phyloP scores from a whole-genome alignment of 2,888 invertebrate species.

The Dinocampus coccinellae region DNA sequence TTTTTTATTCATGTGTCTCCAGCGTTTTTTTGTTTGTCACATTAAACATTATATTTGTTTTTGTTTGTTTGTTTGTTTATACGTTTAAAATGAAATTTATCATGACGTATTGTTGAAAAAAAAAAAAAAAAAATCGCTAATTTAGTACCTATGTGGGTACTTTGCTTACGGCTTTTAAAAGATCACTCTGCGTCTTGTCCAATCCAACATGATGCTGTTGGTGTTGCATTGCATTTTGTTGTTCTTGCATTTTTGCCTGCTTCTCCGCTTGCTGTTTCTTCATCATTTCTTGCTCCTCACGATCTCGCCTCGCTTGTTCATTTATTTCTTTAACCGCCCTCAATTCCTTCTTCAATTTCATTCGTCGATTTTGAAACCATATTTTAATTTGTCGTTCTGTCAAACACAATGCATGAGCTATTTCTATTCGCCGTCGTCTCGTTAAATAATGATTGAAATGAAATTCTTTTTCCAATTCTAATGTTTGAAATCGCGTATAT shows the following conservation, averaged over 20 bases:
- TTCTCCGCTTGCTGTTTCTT: conserved; percentile 91
- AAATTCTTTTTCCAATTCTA: conserved; percentile 98
- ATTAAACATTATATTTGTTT: neutral
- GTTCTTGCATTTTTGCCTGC: conserved; percentile 84
- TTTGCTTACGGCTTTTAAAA: conserved; percentile 83
- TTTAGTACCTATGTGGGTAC: conserved; percentile 79
- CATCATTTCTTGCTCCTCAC: conserved; percentile 92
- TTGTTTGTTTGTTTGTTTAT: too few species aligned
- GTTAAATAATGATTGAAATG: conserved; percentile 98
- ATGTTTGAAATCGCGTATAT: conserved; percentile 97
- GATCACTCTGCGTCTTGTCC: conserved; percentile 81
- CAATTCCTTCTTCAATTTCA: conserved; percentile 97
- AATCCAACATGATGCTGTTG: conserved; percentile 82
- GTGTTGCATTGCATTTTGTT: conserved; percentile 78
- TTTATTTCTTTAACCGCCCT: conserved; percentile 95
- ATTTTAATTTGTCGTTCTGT: conserved; percentile 98
- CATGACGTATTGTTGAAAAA: neutral
- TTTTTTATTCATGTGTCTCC: conserved; percentile 27
- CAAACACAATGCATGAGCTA: conserved; percentile 94
- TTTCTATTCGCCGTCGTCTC: conserved; percentile 95
- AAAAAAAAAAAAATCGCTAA: conserved; percentile 34
- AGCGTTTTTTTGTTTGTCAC: neutral
- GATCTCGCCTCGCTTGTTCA: conserved; percentile 90
- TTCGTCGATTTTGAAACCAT: conserved; percentile 96
- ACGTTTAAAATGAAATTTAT: neutral